Evolutionary conservation across 1,140 invertebrate genomes (phyloP).

Genomic region (Aricia agestis): DNA sequence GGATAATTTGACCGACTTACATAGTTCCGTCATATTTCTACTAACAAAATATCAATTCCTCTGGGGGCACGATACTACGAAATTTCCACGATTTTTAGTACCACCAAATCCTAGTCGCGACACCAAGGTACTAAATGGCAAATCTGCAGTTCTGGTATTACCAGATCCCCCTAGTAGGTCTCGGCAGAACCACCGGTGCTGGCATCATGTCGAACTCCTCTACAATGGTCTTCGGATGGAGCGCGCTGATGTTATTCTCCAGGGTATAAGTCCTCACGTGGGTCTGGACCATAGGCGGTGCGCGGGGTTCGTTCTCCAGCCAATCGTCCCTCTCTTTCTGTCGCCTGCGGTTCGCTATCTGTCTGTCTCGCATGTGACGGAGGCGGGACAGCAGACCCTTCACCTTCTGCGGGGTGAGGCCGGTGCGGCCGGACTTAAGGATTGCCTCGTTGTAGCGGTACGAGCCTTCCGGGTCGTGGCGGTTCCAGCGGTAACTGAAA

Average conservation of each 20-base stretch:
- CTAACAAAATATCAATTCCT: too few relatives aligned
- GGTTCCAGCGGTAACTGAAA: conserved; percentile 66
- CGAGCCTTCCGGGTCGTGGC: conserved; percentile 64
- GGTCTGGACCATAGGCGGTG: conserved; percentile 45
- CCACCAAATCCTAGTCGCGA: too few relatives aligned
- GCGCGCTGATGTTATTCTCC: conserved; percentile 68
- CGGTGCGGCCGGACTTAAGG: conserved; percentile 60
- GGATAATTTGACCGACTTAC: too few relatives aligned
- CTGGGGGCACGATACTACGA: too few relatives aligned
- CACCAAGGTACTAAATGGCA: too few relatives aligned
- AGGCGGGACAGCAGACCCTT: conserved; percentile 59
- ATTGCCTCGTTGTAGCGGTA: conserved; percentile 62
- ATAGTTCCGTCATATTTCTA: too few relatives aligned
- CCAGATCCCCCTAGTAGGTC: conserved; percentile 42
- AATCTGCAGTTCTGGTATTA: too few relatives aligned
- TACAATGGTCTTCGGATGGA: conserved; percentile 72
- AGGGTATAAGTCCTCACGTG: conserved; percentile 65
- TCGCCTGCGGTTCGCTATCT: conserved; percentile 47
- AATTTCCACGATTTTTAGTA: too few relatives aligned
- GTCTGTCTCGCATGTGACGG: conserved; percentile 57
- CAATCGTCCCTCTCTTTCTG: conserved; percentile 47
- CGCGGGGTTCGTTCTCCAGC: conserved; percentile 52
- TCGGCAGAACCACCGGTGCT: conserved; percentile 36
- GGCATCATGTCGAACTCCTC: conserved; percentile 69
- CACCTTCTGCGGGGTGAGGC: conserved; percentile 59